A percentile compares a stretch with the other conserved stretches of the same genome.
Conservation (phyloP, 2,797 vertebrate species). For the Ctenopoma multispine region DNA sequence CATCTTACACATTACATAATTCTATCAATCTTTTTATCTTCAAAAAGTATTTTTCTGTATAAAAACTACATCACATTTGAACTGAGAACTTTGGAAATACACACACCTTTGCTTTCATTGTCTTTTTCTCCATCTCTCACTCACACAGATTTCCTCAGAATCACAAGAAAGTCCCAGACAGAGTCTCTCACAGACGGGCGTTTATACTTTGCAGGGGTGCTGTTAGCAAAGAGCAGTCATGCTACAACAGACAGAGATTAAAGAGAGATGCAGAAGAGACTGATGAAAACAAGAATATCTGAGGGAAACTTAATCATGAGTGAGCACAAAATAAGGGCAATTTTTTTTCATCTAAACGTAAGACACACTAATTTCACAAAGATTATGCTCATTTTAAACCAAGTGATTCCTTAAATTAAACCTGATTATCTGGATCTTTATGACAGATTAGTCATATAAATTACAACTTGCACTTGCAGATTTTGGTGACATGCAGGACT, state of each 20-base stretch:
- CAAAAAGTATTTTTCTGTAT: neutral
- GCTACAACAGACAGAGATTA: slow-evolving; percentile 52
- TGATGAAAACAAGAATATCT: slow-evolving; percentile 49
- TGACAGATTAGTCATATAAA: slow-evolving; percentile 3
- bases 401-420: slow-evolving; percentile 18
- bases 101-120: slow-evolving; percentile 9
- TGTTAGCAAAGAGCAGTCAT: slow-evolving; percentile 58
- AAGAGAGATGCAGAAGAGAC: slow-evolving; percentile 25
- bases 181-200: slow-evolving; percentile 53
- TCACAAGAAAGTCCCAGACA: slow-evolving; percentile 60
- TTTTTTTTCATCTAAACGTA: slow-evolving; percentile 1
- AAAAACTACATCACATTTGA: neutral
- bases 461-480: slow-evolving; percentile 12
- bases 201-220: slow-evolving; percentile 68
- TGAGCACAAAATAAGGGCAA: neutral
- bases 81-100: neutral
- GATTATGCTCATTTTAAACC: slow-evolving; percentile 1
- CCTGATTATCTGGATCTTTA: slow-evolving; percentile 17
- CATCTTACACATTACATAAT: too few relatives aligned
- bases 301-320: slow-evolving; percentile 20
- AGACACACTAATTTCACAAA: neutral
- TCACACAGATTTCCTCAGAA: slow-evolving; percentile 52
- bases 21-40: too few relatives aligned
- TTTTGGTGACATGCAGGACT: neutral
- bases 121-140: slow-evolving; percentile 13